Evolutionary conservation across 1,140 invertebrate species (phyloP).

Genomic region (Caenorhabditis brenneri): DNA sequence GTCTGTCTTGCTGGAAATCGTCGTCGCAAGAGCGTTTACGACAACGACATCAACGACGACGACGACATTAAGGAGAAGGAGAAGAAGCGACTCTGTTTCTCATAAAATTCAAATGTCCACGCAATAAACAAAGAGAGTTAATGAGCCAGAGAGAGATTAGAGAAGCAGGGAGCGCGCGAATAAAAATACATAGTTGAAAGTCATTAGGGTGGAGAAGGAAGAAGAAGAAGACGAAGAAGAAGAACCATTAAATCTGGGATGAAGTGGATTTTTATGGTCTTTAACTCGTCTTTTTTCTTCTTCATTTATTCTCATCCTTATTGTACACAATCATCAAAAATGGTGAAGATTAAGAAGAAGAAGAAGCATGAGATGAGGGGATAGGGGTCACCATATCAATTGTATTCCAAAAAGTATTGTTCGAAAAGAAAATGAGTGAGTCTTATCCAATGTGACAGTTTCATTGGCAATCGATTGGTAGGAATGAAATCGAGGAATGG

Average conservation of each 20-base stretch:
- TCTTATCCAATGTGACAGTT: slow-evolving; percentile 32
- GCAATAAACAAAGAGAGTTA: slow-evolving; percentile 42
- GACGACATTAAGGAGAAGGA: slow-evolving; percentile 9
- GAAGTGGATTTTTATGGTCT: slow-evolving; percentile 42
- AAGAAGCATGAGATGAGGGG: too few relatives aligned
- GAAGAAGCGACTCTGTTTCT: slow-evolving; percentile 36
- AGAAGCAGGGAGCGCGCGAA: slow-evolving; percentile 40
- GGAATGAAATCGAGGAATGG: neutral
- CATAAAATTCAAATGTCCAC: slow-evolving; percentile 42
- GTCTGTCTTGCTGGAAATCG: slow-evolving; percentile 17
- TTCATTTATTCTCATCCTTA: neutral
- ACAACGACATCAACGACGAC: slow-evolving; percentile 39
- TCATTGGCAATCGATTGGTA: slow-evolving; percentile 26
- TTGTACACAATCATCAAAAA: slow-evolving; percentile 24
- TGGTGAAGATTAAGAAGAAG: too few relatives aligned
- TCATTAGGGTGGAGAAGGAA: slow-evolving; percentile 31
- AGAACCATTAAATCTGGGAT: slow-evolving; percentile 43
- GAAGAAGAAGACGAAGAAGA: slow-evolving; percentile 2
- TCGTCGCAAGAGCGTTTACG: slow-evolving; percentile 12
- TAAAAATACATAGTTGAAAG: slow-evolving; percentile 43
- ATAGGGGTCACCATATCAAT: too few relatives aligned
- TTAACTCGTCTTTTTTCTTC: slow-evolving; percentile 3
- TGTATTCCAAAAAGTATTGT: neutral
- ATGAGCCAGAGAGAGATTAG: slow-evolving; percentile 32
- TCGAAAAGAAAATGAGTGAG: neutral